A percentile compares a stretch with the other conserved stretches of the same genome.
phyloP scores from a whole-genome alignment of 1,140 invertebrate genomes.

The Subanguina moxae region DNA sequence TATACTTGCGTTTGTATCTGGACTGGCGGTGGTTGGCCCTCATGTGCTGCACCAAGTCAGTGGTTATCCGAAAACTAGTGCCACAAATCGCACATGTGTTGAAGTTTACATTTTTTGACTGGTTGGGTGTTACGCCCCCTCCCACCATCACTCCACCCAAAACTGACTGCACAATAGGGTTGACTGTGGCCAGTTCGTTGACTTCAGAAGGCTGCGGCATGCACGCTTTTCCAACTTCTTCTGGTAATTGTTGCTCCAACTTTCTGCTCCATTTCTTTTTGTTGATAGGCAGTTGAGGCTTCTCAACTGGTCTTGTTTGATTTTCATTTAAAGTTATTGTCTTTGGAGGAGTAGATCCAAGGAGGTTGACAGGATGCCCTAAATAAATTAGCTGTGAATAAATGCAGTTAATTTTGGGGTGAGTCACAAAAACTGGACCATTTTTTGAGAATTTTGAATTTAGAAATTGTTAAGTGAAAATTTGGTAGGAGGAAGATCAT shows the following conservation, averaged over 20 bases:
- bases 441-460: too few relatives aligned
- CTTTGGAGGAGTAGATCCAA: background rate
- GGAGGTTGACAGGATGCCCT: too few relatives aligned
- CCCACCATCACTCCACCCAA: background rate
- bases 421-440: too few relatives aligned
- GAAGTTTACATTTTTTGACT: conserved; percentile 9
- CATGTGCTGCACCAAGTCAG: conserved; percentile 11
- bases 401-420: too few relatives aligned
- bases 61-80: background rate
- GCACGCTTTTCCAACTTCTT: background rate
- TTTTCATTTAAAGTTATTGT: background rate
- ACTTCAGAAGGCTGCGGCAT: background rate
- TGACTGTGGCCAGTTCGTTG: background rate
- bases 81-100: conserved; percentile 1
- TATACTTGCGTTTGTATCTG: conserved; percentile 5
- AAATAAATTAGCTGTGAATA: too few relatives aligned
- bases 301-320: background rate
- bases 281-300: background rate
- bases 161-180: background rate
- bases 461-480: too few relatives aligned
- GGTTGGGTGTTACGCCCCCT: background rate
- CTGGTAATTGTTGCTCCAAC: background rate
- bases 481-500: too few relatives aligned
- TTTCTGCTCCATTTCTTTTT: background rate
- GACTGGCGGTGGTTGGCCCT: background rate